Percentiles rank a stretch among this genome's conserved stretches.
Conservation (phyloP, 2,888 invertebrate genomes). For the Idaea aversata region DNA sequence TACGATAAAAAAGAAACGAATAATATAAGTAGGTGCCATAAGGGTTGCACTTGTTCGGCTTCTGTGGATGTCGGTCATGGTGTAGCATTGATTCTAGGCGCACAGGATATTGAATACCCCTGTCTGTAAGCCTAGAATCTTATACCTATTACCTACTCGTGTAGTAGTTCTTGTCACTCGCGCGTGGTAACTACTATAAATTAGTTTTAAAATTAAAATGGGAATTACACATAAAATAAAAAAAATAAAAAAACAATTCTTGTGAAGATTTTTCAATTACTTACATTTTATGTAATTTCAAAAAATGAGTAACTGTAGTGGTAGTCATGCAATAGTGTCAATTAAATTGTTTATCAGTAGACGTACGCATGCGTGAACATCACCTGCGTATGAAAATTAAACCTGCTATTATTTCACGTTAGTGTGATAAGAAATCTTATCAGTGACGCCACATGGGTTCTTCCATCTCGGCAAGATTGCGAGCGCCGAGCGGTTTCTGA, state of each 20-base stretch:
- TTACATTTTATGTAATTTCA: too few species aligned
- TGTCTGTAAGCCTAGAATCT: too few species aligned
- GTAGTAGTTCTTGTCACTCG: too few species aligned
- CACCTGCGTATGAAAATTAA: background rate
- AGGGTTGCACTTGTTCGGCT: background rate
- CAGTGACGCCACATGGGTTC: constrained; percentile 27
- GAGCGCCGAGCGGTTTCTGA: background rate
- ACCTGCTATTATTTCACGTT: background rate
- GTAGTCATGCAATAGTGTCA: background rate
- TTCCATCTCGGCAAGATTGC: constrained; percentile 10
- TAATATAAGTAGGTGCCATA: background rate
- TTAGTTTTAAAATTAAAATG: too few species aligned
- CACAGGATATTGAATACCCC: too few species aligned
- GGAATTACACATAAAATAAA: too few species aligned
- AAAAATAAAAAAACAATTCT: too few species aligned
- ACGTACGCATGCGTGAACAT: background rate
- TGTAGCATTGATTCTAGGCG: background rate
- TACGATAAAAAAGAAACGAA: too few species aligned
- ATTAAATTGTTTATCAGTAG: background rate
- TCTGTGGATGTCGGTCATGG: background rate
- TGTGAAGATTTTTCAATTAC: too few species aligned
- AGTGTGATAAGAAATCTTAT: constrained; percentile 25
- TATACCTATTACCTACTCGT: too few species aligned
- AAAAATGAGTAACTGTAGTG: background rate
- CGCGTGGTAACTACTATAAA: too few species aligned